Evolutionary conservation across 2,888 invertebrate genomes (phyloP), one percentile per base, ranked within the genome.

Genomic region (Heliconius charithonia): DNA sequence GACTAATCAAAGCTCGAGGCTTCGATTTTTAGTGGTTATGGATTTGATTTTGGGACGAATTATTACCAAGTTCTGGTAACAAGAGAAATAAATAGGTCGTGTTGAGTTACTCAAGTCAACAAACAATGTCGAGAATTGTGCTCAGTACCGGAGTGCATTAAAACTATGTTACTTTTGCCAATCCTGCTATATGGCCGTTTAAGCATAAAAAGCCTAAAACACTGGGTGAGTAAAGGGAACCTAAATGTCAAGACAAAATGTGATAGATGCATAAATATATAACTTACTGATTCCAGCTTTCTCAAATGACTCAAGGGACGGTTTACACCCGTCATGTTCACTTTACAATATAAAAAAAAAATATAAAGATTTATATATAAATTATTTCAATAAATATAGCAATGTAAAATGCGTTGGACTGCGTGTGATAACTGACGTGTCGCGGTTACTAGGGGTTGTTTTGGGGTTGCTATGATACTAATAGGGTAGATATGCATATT

Each of bases 261-360:
- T 56, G 27, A 25, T 63, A 45, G 19, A n/a, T n/a, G 32, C 22
- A 12, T 67, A 41, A n/a, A 12, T 41, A 25, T 29, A 25, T 51
- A 56, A 86, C 89, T 87, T 81, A 94, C 94, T 77, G 91, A 87
- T 83, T 94, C 94, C 29, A 94, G 81, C 81, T 93, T 94, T 78
- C 91, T 85, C 91, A 90, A 91, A 59, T 90, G 90, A 79, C 93
- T 94, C 93, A 94, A 88, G 0, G 94, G 94, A 75, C 92, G 87
- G 27, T 85, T 89, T 1, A 89, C 83, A 63, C 88, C 88, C 22
- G 91, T 87, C 92, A 93, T 92, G 72, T 29, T 69, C 16, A 69
- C 56, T 32, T 22, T 29, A 25, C 4, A 69, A 56, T 41, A 62
- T 27, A 77, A 22, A 70, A 62, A 25, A 10, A 29, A n/a, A n/a